Evolutionary conservation across 2,113 vertebrate species (phyloP), one percentile per base, ranked within the genome.

Genomic region (Takifugu bimaculatus): DNA sequence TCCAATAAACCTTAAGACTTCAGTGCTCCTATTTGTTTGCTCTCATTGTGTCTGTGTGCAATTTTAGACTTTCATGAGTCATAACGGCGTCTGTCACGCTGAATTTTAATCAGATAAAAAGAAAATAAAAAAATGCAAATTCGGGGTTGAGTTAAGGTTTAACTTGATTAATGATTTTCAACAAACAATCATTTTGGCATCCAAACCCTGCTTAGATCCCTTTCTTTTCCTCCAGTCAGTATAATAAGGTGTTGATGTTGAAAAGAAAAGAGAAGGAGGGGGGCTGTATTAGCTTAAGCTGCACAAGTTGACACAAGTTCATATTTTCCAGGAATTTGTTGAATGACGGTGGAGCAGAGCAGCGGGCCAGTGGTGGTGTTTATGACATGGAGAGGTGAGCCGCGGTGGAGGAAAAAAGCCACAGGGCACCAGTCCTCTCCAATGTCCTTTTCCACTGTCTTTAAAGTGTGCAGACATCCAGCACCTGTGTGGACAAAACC

Each of bases 261-360:
- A 39, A 39, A 39, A 39, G 35, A 39, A 39, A 39, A 39, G 20
- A 14, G 42, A 15, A 11, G 25, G 50, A 6, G 70, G 50, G 44
- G 57, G 56, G 77, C 74, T 80, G 80, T 74, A 82, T 88, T 78
- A 78, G 86, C 82, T 72, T 80, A 72, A 82, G 81, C 76, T 65
- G 74, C 63, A 80, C 89, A 90, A 88, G 90, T 91, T 80, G 62
- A 88, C 75, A 88, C 90, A 90, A 81, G 90, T 88, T 85, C 74
- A 80, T 80, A 77, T 90, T 90, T 91, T 89, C 87, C 87, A 83
- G 88, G 88, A 92, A 91, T 90, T 85, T 72, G 58, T 78, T 79
- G 63, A 71, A 74, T 12, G 5, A 72, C 69, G 75, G 77, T 76
- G 55, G 44, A 70, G 72, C 58, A 42, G 60, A 79, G 84, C 74